phyloP scores from a whole-genome alignment of 2,888 invertebrate species.

The Aquatica leii region DNA sequence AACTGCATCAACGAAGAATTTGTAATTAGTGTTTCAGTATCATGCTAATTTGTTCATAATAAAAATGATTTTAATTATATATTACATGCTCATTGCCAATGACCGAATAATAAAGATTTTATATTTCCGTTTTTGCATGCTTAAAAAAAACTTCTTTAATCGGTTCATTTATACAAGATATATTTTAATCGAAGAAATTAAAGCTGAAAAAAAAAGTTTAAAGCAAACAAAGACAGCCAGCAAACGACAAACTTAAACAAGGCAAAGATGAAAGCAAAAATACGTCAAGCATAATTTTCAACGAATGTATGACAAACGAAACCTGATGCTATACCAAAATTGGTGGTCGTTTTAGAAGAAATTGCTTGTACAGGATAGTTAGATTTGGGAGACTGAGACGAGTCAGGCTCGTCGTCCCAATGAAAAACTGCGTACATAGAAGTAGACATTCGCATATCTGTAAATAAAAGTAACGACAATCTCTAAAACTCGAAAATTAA shows the following conservation, averaged over 20 bases:
- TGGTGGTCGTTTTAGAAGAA: slow-evolving; percentile 41
- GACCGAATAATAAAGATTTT: no score
- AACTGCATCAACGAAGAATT: no score
- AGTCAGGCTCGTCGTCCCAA: slow-evolving; percentile 33
- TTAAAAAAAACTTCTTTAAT: no score
- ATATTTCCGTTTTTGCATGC: no score
- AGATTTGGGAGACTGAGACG: slow-evolving; percentile 32
- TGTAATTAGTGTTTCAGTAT: no score
- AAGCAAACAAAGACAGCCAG: background rate
- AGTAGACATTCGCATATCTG: slow-evolving; percentile 73
- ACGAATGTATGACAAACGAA: slow-evolving; percentile 6
- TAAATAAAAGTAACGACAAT: slow-evolving; percentile 42
- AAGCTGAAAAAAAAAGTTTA: background rate
- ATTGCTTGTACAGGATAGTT: slow-evolving; percentile 36
- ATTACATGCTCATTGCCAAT: no score
- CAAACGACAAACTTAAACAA: background rate
- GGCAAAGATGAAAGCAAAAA: slow-evolving; percentile 16
- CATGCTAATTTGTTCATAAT: no score
- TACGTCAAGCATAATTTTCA: no score
- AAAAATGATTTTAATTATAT: no score
- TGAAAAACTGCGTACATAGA: slow-evolving; percentile 73
- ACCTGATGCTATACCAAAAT: slow-evolving; percentile 42
- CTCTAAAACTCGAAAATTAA: slow-evolving; percentile 26
- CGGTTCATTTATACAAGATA: no score
- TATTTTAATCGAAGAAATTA: no score